These are phyloP conservation scores for Progne subis DNA, from an alignment of 2,113 vertebrate genomes.

Conservation along the genomic window DNA sequence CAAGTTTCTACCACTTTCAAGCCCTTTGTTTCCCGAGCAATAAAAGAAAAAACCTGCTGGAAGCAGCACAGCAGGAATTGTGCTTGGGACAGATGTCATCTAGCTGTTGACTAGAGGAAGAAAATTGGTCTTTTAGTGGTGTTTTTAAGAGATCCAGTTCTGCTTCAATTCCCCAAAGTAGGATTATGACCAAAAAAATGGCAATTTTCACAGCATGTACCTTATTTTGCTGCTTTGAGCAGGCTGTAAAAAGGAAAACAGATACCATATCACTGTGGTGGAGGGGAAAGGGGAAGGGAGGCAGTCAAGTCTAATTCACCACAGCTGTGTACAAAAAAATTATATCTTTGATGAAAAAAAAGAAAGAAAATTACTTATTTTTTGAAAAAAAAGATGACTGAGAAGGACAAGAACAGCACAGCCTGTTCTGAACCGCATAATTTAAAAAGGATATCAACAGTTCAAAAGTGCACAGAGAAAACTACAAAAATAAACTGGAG, in stretches of 20 bases:
- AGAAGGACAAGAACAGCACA: constrained; percentile 34
- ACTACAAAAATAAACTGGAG: constrained; percentile 5
- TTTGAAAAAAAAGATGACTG: neutral
- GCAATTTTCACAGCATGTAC: neutral
- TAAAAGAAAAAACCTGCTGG: neutral
- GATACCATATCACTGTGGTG: neutral
- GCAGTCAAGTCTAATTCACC: constrained; percentile 40
- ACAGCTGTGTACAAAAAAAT: constrained; percentile 42
- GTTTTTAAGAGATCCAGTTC: neutral
- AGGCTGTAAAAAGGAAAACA: constrained; percentile 18
- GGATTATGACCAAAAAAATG: neutral
- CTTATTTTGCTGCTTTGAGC: constrained; percentile 17
- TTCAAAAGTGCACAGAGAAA: constrained; percentile 13
- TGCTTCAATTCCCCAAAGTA: neutral
- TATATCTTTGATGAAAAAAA: constrained; percentile 1
- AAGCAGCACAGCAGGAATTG: neutral
- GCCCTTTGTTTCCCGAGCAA: neutral
- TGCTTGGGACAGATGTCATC: neutral
- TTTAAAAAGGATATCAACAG: constrained; percentile 9
- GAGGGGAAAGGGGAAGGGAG: neutral
- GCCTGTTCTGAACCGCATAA: neutral
- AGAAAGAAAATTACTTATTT: neutral
- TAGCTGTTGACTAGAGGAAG: neutral
- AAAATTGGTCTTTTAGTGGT: neutral
- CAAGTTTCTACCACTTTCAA: neutral